Conservation (phyloP, 2,888 invertebrate genomes). For the Trissoscelio sp. region DNA sequence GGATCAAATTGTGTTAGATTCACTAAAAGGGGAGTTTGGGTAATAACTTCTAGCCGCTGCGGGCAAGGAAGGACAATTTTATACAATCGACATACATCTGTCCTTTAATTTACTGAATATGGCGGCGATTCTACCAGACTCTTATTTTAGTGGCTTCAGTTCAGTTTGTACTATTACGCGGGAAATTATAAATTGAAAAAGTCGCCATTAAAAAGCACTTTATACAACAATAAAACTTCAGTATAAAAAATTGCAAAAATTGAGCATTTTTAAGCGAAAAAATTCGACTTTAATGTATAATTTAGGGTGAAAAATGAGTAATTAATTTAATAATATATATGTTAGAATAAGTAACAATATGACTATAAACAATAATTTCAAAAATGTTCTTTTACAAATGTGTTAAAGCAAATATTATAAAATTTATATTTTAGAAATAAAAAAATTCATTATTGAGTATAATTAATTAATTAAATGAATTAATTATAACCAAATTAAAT, state of each 20-base stretch:
- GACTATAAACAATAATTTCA: too few relatives aligned
- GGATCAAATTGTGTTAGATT: conserved; percentile 43
- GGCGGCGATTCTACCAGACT: conserved; percentile 53
- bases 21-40: conserved; percentile 49
- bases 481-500: too few relatives aligned
- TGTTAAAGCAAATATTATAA: too few relatives aligned
- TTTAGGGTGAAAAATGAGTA: too few relatives aligned
- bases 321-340: too few relatives aligned
- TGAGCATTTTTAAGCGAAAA: too few relatives aligned
- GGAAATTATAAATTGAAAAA: conserved; percentile 56
- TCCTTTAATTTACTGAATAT: conserved; percentile 64
- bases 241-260: not conserved
- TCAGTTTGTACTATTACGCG: conserved; percentile 56
- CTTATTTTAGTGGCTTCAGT: conserved; percentile 58
- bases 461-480: too few relatives aligned
- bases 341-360: too few relatives aligned
- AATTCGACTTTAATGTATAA: too few relatives aligned
- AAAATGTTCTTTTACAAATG: too few relatives aligned
- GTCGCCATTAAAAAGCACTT: not conserved
- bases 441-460: too few relatives aligned
- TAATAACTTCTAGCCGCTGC: conserved; percentile 42
- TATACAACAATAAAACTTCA: not conserved
- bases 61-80: conserved; percentile 63
- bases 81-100: conserved; percentile 60
- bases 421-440: too few relatives aligned